These are phyloP conservation scores for Drosophila picticornis DNA, from an alignment of 2,888 invertebrate genomes.

Conservation along the genomic window DNA sequence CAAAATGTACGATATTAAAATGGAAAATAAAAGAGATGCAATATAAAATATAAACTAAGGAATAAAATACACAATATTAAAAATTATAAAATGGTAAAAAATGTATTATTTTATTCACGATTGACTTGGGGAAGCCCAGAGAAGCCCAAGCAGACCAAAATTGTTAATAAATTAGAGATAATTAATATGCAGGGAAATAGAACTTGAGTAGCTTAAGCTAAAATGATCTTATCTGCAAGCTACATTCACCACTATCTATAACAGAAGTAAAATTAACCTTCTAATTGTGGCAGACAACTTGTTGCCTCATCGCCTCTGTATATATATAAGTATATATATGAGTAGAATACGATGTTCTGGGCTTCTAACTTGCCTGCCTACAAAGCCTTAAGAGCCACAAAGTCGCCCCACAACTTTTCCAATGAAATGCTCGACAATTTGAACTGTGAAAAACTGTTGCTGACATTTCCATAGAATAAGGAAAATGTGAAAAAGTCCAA, in stretches of 20 bases:
- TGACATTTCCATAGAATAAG: slow-evolving; percentile 61
- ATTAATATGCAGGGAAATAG: not conserved
- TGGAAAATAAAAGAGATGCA: not conserved
- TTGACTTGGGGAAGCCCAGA: not conserved
- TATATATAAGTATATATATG: slow-evolving; percentile 19
- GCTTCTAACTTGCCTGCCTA: slow-evolving; percentile 30
- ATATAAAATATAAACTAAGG: not conserved
- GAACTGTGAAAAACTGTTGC: slow-evolving; percentile 66
- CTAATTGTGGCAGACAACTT: slow-evolving; percentile 28
- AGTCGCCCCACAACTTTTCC: slow-evolving; percentile 64
- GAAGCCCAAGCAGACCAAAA: not conserved
- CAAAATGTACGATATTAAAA: not conserved
- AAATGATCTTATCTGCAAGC: not conserved
- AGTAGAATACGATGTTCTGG: slow-evolving; percentile 43
- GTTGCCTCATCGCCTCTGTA: slow-evolving; percentile 29
- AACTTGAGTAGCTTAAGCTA: not conserved
- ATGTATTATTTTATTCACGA: not conserved
- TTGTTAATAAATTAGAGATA: not conserved
- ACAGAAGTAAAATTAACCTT: slow-evolving; percentile 1
- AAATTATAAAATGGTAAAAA: not conserved
- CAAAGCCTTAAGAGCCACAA: slow-evolving; percentile 64
- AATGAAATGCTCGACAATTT: slow-evolving; percentile 71
- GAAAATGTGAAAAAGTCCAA: slow-evolving; percentile 16
- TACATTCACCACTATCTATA: not conserved
- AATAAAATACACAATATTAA: not conserved